Conservation (phyloP, 2,888 invertebrate species). For the Machimus atricapillus region DNA sequence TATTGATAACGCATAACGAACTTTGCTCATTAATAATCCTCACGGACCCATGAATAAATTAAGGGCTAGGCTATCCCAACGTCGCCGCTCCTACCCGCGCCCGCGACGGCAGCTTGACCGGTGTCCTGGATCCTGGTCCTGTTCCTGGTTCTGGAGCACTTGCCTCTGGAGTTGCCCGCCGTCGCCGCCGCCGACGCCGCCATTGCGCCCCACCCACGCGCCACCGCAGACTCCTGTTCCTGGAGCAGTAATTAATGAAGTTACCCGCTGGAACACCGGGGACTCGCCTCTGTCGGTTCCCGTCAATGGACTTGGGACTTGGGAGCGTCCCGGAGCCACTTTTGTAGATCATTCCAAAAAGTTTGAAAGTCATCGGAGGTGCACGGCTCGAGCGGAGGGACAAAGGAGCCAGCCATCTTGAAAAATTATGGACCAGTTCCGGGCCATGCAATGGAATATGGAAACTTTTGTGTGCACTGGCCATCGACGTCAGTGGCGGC, state of each 20-base stretch:
- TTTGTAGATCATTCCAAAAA: conserved; percentile 21
- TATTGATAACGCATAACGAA: conserved; percentile 33
- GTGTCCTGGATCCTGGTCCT: neutral
- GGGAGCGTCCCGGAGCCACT: neutral
- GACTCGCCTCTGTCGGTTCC: neutral
- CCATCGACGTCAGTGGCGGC: neutral
- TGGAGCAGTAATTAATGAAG: conserved; percentile 31
- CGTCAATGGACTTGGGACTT: conserved; percentile 11
- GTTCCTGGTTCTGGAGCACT: neutral
- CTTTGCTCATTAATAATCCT: conserved; percentile 32
- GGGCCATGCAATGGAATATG: conserved; percentile 15
- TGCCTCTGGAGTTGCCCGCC: neutral
- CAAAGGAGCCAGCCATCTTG: conserved; percentile 33
- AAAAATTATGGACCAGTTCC: conserved; percentile 37
- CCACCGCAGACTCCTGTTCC: neutral
- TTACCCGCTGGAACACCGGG: conserved; percentile 7
- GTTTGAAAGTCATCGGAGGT: conserved; percentile 36
- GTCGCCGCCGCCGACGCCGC: no score
- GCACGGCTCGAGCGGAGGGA: neutral
- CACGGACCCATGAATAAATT: conserved; percentile 29
- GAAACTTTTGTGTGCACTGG: conserved; percentile 27
- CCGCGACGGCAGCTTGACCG: neutral
- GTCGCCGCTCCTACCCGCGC: no score
- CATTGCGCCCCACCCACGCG: neutral
- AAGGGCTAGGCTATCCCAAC: neutral